A percentile compares a stretch with the other conserved stretches of the same genome.
These are phyloP conservation scores for Chrosomus eos DNA, from an alignment of 2,797 vertebrate species.

Conservation along the genomic window DNA sequence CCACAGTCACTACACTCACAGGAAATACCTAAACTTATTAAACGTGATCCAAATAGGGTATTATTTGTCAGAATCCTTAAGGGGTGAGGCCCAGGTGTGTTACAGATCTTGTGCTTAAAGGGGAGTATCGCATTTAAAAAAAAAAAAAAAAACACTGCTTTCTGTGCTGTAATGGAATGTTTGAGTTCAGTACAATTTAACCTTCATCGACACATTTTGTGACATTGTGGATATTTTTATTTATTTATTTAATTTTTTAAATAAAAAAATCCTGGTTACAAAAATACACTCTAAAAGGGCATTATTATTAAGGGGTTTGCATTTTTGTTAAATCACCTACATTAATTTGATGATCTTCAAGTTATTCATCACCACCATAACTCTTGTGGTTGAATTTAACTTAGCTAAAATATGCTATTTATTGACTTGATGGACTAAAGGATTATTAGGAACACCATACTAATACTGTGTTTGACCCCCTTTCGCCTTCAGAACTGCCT, in stretches of 20 bases:
- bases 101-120: conserved; percentile 13
- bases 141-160: neutral
- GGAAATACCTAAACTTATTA: conserved; percentile 41
- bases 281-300: neutral
- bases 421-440: no score
- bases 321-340: neutral
- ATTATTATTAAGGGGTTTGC: neutral
- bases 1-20: conserved; percentile 26
- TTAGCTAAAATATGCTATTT: neutral
- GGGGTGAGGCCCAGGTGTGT: conserved; percentile 6
- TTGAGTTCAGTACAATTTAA: neutral
- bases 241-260: neutral
- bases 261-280: neutral
- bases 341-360: neutral
- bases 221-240: neutral
- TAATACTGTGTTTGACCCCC: no score
- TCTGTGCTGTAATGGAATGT: neutral
- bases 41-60: conserved; percentile 26
- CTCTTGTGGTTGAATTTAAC: neutral
- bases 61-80: conserved; percentile 20
- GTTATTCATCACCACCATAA: neutral
- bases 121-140: neutral
- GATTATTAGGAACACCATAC: no score
- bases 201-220: neutral
- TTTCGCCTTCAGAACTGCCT: no score